Evolutionary conservation across 2,113 vertebrate species (phyloP).

Genomic region (Cepphus grylle): DNA sequence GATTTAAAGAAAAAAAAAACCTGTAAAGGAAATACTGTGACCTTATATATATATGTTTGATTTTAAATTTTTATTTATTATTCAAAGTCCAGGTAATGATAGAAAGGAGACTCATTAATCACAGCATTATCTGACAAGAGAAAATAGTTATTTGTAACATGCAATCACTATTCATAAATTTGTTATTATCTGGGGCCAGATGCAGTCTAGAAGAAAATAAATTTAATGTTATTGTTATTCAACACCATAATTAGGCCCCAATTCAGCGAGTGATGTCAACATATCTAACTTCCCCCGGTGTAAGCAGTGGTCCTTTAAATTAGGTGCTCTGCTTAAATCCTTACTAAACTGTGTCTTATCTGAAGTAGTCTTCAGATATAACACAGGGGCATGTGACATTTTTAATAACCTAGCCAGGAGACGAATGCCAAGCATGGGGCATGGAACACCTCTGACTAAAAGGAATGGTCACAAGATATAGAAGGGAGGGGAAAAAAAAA

Average conservation of each 20-base stretch:
- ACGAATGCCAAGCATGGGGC: background rate
- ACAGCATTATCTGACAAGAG: background rate
- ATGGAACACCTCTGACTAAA: background rate
- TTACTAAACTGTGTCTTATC: background rate
- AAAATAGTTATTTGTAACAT: background rate
- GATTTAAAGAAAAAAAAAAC: slow-evolving; percentile 21
- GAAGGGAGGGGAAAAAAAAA: no score
- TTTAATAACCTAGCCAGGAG: background rate
- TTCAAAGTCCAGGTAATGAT: background rate
- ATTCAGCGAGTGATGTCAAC: background rate
- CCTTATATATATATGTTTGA: background rate
- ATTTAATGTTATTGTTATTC: background rate
- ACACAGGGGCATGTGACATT: background rate
- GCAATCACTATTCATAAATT: background rate
- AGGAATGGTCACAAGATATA: background rate
- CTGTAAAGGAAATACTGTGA: slow-evolving; percentile 19
- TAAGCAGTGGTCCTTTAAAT: background rate
- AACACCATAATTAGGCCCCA: background rate
- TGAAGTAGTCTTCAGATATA: background rate
- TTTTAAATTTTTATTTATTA: background rate
- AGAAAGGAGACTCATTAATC: background rate
- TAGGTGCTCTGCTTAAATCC: background rate
- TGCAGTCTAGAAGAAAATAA: background rate
- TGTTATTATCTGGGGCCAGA: background rate
- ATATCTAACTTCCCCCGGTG: background rate